Conservation (phyloP, 2,113 vertebrate species). For the Antigone vipio region DNA sequence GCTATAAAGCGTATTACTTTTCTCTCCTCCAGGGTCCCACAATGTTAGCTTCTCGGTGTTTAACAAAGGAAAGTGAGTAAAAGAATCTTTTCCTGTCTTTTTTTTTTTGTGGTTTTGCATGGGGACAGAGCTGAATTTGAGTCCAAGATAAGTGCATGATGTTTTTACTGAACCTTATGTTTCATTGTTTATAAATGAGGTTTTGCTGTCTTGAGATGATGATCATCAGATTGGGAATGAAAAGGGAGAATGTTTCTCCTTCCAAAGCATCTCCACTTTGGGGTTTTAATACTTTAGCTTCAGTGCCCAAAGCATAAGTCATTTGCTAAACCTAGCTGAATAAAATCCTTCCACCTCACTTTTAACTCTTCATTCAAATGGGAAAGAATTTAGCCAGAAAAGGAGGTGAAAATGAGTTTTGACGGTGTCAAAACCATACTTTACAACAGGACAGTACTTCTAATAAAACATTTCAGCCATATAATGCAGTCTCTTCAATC, state of each 20-base stretch:
- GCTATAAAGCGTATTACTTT: not conserved
- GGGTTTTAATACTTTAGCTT: not conserved
- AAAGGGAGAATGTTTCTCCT: not conserved
- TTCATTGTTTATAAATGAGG: not conserved
- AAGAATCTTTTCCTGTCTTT: not conserved
- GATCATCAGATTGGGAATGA: not conserved
- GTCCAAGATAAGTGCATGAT: not conserved
- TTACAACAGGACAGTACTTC: not conserved
- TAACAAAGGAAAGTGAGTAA: constrained; percentile 81
- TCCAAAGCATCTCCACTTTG: not conserved
- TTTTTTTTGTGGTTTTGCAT: not conserved
- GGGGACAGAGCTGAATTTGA: not conserved
- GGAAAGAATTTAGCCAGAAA: not conserved
- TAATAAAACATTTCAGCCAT: not conserved
- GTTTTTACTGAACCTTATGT: not conserved
- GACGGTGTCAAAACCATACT: not conserved
- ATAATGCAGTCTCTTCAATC: not conserved
- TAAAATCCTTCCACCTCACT: not conserved
- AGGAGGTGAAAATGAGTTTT: not conserved
- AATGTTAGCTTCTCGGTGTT: constrained; percentile 76
- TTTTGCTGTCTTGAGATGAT: not conserved
- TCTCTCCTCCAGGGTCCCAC: constrained; percentile 71
- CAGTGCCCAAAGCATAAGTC: not conserved
- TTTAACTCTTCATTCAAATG: not conserved
- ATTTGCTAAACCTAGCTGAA: not conserved